Base-by-base conservation (phyloP, 1,140 invertebrate species). In the Eulimnadia texana region DNA sequence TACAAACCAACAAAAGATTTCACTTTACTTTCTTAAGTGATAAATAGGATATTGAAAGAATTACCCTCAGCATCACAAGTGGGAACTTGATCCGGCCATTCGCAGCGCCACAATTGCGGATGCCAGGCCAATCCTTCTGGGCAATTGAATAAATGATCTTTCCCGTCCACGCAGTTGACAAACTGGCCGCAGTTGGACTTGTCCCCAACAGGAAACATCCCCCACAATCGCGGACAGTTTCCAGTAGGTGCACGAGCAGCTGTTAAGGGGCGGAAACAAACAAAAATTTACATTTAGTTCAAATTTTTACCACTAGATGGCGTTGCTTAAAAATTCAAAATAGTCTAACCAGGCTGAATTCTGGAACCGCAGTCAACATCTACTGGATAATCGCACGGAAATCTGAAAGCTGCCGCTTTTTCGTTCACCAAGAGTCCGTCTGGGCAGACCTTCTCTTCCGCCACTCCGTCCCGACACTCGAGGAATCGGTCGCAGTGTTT, bases 401-500 rank as follows among this genome's bases (percentile, higher is more conserved):
- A 85, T 63, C 83, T 83, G 68, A 80, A 83, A 1, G 83, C 80
- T 67, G 84, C 83, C 59, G 51, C 65, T 47, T 80, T 80, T 66
- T 86, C 84, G 65, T 84, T 80, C 72, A 90, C 90, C 3, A 90
- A 82, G 20, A 90, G 76, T 1, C 88, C 88, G 66, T 90, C 88
- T 2, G 86, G 86, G 71, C 88, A 90, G 3, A 89, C 72, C 65
- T 79, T 82, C 64, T 84, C 78, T 68, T 84, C 84, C 9, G 82
- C 66, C 59, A 80, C 71, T 67, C 80, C 81, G 70, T 84, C 80
- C 55, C 76, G 72, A 73, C 87, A 90, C 66, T 79, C 78, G 70
- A 87, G 88, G 71, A 88, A 90, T 42, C 87, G 78, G 73, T 91
- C 88, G 71, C 88, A 90, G 70, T 90, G 85, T 65, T 80, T 77